A percentile compares a stretch with the other conserved stretches of the same genome.
Conservation (phyloP, 2,888 invertebrate species). For the Eristalis intricaria region DNA sequence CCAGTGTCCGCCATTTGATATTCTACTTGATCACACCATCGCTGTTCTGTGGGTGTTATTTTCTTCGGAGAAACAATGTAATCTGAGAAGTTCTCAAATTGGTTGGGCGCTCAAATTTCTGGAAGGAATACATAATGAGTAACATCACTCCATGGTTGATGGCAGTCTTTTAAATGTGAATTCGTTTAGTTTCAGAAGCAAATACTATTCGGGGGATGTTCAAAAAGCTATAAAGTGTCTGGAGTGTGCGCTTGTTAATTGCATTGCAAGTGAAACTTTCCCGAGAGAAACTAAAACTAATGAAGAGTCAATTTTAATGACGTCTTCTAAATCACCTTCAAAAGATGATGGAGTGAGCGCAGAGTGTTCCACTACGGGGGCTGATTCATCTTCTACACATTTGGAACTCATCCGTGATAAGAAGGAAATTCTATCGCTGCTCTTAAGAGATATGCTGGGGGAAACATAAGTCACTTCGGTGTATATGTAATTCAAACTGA, state of each 20-base stretch:
- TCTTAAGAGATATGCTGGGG: not conserved
- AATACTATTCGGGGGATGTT: slow-evolving; percentile 20
- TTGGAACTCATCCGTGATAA: not conserved
- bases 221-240: slow-evolving; percentile 26
- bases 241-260: slow-evolving; percentile 25
- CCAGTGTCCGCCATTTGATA: slow-evolving; percentile 70
- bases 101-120: slow-evolving; percentile 73
- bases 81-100: slow-evolving; percentile 62
- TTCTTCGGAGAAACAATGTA: slow-evolving; percentile 26
- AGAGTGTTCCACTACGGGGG: not conserved
- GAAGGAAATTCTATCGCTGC: not conserved
- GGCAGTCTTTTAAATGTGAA: not conserved
- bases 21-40: slow-evolving; percentile 72
- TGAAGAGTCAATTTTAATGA: not conserved
- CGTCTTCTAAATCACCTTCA: not conserved
- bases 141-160: not conserved
- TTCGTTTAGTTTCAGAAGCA: slow-evolving; percentile 25
- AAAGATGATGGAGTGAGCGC: not conserved
- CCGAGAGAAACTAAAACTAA: not conserved
- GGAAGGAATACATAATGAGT: slow-evolving; percentile 69
- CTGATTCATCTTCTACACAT: not conserved
- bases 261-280: slow-evolving; percentile 8
- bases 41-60: slow-evolving; percentile 73
- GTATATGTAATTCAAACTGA: not conserved
- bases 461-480: not conserved